Evolutionary conservation across 2,797 vertebrate species (phyloP).

Genomic region (Sebastiscus tertius): DNA sequence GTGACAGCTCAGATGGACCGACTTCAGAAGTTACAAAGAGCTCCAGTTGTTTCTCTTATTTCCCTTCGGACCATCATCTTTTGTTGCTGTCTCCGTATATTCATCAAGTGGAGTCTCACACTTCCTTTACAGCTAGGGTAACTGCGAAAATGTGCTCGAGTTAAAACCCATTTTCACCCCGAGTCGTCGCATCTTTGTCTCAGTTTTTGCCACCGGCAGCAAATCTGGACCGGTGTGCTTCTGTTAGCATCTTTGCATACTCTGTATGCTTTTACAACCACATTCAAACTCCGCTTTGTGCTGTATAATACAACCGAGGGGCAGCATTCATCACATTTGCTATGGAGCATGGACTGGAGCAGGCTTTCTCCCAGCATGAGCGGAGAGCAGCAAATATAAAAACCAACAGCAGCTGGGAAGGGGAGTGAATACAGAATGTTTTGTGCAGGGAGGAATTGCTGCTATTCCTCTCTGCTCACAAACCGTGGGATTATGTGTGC

Average conservation of each 20-base stretch:
- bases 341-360: neutral
- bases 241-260: neutral
- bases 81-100: constrained; percentile 23
- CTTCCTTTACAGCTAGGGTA: neutral
- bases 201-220: neutral
- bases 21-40: constrained; percentile 23
- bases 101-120: constrained; percentile 3
- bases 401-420: constrained; percentile 30
- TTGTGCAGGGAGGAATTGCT: neutral
- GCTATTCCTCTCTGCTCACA: neutral
- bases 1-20: constrained; percentile 20
- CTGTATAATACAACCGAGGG: constrained; percentile 5
- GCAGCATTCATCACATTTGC: neutral
- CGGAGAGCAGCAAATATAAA: constrained; percentile 11
- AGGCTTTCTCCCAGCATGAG: constrained; percentile 34
- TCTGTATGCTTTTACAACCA: neutral
- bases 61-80: constrained; percentile 34
- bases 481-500: constrained; percentile 17
- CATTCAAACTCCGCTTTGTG: neutral
- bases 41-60: constrained; percentile 18
- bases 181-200: constrained; percentile 19
- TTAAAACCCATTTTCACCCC: constrained; percentile 6
- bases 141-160: neutral
- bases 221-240: neutral
- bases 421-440: constrained; percentile 11